phyloP scores from a whole-genome alignment of 37 sponge, comb jelly and placozoan genomes.

The Amphimedon queenslandica region DNA sequence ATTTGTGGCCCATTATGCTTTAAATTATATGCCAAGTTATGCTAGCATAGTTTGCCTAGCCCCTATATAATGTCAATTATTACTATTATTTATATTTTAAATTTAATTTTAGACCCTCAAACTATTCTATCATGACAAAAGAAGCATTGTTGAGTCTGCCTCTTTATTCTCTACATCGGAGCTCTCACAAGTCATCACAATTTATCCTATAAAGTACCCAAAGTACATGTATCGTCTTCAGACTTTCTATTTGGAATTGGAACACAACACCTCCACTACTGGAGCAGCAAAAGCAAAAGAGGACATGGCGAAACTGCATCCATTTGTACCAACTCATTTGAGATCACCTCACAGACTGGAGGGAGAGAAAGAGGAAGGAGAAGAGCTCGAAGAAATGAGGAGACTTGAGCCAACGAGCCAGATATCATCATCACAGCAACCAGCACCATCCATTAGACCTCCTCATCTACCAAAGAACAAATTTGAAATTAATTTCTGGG shows the following conservation, averaged over 20 bases:
- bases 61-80: no score
- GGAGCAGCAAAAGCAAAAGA: not conserved
- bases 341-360: conserved; percentile 10
- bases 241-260: conserved; percentile 40
- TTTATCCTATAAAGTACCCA: conserved; percentile 49
- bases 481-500: conserved; percentile 60
- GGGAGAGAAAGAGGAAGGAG: not conserved
- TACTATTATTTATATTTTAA: no score
- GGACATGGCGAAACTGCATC: conserved; percentile 9
- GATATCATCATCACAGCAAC: not conserved
- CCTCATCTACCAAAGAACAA: conserved; percentile 37
- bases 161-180: conserved; percentile 4
- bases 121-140: conserved; percentile 39
- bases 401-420: not conserved
- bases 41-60: no score
- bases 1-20: no score
- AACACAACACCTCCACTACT: conserved; percentile 33
- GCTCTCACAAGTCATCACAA: conserved; percentile 20
- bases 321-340: conserved; percentile 51
- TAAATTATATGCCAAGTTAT: no score
- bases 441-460: not conserved
- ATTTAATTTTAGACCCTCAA: conserved; percentile 17
- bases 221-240: conserved; percentile 60
- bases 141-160: conserved; percentile 4
- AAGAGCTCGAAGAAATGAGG: not conserved